Base-by-base conservation (phyloP, 1,140 invertebrate genomes). In the Ceratina calcarata region DNA sequence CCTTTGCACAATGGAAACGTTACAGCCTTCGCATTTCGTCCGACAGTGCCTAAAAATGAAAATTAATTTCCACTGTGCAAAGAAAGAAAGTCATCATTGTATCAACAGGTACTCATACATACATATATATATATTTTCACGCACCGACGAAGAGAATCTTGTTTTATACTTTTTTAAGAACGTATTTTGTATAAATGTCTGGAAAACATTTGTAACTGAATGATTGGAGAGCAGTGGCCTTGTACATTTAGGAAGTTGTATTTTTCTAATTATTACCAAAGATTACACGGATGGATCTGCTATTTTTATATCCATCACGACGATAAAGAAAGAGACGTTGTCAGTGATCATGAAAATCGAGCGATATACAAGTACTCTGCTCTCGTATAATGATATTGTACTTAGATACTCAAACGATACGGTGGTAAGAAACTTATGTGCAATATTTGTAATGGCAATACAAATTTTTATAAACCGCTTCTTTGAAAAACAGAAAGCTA, bases 91-190 rank as follows among this genome's bases (percentile, higher is more conserved):
- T 57, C 20, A 65, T 83, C 66, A 86, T 82, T 86, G 66, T 77
- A 79, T 78, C 72, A 83, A 79, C 67, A 68, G 79, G 66, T 73
- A 68, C 10, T 80, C 49, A 51, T 45, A 51, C 66, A 80, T 58
- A 80, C 53, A 75, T 68, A 77, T 65, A 81, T 65, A 81, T 15
- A 88, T 87, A 86, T 88, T 88, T 88, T 88, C 81, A 83, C 76
- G 73, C 72, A 76, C 68, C 55, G 22, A 80, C 71, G 66, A 87
- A 61, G 18, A 79, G 18, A 79, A 73, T 87, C 79, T 86, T 88
- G 83, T 90, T 90, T 90, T 90, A 70, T 90, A 90, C 88, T 89
- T 90, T 90, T 89, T 82, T 90, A 90, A 86, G 80, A 78, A 88
- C 83, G 67, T 85, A 89, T 89, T 90, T 88, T 86, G 77, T 85